Base-by-base conservation (phyloP, 2,888 invertebrate genomes). In the Hipparchia sbordonii region DNA sequence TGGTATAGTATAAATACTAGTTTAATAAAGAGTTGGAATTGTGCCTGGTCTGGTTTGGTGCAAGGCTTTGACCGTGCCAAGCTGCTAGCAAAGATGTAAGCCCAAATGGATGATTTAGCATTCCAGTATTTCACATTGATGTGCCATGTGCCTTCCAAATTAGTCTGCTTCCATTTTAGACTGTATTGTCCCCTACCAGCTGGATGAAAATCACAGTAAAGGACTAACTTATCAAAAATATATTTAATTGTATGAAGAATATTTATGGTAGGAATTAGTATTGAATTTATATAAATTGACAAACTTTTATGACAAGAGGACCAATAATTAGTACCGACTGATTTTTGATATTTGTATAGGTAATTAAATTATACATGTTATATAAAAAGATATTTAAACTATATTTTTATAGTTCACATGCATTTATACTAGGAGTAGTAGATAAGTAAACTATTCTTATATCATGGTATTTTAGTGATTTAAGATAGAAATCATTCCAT, bases 271-370 rank as follows among this genome's bases (percentile, higher is more conserved):
- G 13, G 45, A 48, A 48, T 1, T 57, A 13, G 33, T 60, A 60
- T 6, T 33, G 12, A 52, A 52, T 65, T 65, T 62, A 46, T 56
- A 5, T 33, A 3, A 59, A 52, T 56, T 51, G 23, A 59, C 51
- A 57, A 70, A 48, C 5, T 65, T 23, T 23, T 39, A 51, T 59
- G 67, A 73, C 62, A 52, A 52, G 45, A 52, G 72, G 74, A 57
- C 74, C 74, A 74, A 72, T 74, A 23, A 23, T 23, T 23, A 23
- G 23, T 70, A 57, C 60, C 4, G 72, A 70, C 70, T 72, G 72
- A 72, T 61, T 66, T 67, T 66, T 54, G 46, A 51, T 69, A 57
- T 45, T 48, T 12, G 4, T 12, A 12, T 62, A 62, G 48, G 13
- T n/a, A 57, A 51, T 52, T 23, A 65, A 65, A 52, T 65, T 48